Evolutionary conservation across 2,113 vertebrate species (phyloP).

Genomic region (Oostethus manadensis): DNA sequence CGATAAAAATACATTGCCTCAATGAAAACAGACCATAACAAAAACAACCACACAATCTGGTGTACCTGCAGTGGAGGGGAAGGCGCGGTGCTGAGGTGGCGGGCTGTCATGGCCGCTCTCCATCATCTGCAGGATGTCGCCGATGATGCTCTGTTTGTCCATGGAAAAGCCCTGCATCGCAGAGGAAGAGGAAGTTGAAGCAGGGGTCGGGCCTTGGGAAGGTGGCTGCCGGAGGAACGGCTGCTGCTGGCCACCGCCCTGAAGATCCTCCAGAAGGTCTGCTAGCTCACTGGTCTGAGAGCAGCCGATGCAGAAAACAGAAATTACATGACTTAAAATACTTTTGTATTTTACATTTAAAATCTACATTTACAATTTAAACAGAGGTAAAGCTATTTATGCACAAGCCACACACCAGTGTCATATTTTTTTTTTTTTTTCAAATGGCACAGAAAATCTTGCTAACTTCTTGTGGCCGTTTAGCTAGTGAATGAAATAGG

Average conservation of each 20-base stretch:
- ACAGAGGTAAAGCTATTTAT: too few species aligned
- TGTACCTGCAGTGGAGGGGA: conserved; percentile 76
- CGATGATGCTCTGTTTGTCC: conserved; percentile 95
- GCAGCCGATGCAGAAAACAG: background rate
- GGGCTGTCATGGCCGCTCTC: conserved; percentile 70
- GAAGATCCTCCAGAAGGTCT: conserved; percentile 92
- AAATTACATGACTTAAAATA: too few species aligned
- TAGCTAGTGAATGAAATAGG: conserved; percentile 51
- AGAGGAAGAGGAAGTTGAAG: conserved; percentile 51
- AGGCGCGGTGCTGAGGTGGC: conserved; percentile 73
- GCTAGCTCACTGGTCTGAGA: conserved; percentile 86
- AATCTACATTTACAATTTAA: too few species aligned
- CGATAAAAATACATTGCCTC: background rate
- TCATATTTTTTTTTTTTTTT: background rate
- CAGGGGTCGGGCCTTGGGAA: conserved; percentile 59
- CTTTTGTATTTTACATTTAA: too few species aligned
- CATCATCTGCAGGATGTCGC: conserved; percentile 92
- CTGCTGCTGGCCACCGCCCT: conserved; percentile 84
- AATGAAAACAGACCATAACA: background rate
- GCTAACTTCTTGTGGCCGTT: conserved; percentile 39
- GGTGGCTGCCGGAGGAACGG: conserved; percentile 63
- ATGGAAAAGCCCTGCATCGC: conserved; percentile 63
- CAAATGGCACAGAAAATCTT: background rate
- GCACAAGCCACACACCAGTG: too few species aligned
- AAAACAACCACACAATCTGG: background rate